A percentile compares a stretch with the other conserved stretches of the same genome.
Conservation (phyloP, 2,888 invertebrate species). For the Mayetiola destructor region DNA sequence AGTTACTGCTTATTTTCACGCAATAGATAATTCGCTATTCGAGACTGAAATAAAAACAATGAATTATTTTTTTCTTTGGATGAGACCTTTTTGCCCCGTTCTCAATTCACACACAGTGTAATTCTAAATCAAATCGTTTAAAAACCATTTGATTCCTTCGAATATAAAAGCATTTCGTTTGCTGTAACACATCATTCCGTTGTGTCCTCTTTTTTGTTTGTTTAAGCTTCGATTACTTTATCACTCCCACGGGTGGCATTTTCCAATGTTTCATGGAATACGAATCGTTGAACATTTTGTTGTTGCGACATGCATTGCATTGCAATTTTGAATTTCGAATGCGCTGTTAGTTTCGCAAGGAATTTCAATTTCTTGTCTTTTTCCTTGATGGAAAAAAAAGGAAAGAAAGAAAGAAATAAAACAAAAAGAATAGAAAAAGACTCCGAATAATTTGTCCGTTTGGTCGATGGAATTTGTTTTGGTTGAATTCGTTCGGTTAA, state of each 20-base stretch:
- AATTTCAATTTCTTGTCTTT: no score
- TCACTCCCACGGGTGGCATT: conserved; percentile 2
- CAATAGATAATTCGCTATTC: background rate
- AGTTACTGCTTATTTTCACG: conserved; percentile 1
- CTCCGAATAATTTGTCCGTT: conserved; percentile 2
- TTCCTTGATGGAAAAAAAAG: no score
- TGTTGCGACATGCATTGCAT: conserved; percentile 6
- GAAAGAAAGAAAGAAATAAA: no score
- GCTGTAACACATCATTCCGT: background rate
- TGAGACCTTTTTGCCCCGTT: no score
- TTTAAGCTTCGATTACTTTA: conserved; percentile 10
- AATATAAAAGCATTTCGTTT: no score
- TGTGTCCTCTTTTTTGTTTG: background rate
- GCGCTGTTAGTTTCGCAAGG: background rate
- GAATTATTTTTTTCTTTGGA: no score
- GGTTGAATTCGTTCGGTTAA: background rate
- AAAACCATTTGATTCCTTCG: no score
- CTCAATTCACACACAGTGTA: no score
- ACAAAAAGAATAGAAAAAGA: no score
- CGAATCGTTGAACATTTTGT: background rate
- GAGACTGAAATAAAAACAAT: no score
- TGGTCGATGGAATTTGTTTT: background rate
- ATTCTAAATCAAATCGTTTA: no score
- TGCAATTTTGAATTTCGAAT: background rate
- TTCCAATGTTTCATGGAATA: no score